These are phyloP conservation scores for Chrysaora quinquecirrha DNA, from an alignment of 30 jellyfish, hydroid and myxozoan species.

Conservation along the genomic window DNA sequence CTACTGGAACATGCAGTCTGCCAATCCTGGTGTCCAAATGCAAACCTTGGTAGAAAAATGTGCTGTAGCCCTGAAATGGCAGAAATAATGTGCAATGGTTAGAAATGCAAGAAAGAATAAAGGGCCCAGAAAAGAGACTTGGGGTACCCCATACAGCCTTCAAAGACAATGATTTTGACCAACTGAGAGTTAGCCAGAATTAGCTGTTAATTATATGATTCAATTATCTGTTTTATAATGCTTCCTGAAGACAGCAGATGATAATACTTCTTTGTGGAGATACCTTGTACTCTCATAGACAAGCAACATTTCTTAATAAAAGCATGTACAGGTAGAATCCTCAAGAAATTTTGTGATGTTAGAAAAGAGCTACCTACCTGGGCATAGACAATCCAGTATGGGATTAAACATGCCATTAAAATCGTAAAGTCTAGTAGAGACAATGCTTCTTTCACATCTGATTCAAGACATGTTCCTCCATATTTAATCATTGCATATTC, in stretches of 20 bases:
- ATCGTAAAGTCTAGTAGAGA: constrained; percentile 35
- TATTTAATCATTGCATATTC: constrained; percentile 72
- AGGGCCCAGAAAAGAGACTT: too few relatives aligned
- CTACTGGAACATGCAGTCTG: constrained; percentile 49
- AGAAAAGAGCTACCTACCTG: constrained; percentile 78
- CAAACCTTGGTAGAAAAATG: constrained; percentile 77
- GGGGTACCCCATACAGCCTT: too few relatives aligned
- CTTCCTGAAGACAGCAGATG: too few relatives aligned
- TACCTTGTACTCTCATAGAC: too few relatives aligned
- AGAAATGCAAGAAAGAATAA: neutral
- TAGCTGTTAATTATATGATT: too few relatives aligned
- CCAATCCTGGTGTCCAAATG: constrained; percentile 77
- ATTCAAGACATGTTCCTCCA: constrained; percentile 78
- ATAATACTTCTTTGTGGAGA: too few relatives aligned
- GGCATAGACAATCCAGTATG: constrained; percentile 81
- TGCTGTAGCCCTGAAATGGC: constrained; percentile 67
- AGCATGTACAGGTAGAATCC: too few relatives aligned
- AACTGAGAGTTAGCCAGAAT: too few relatives aligned
- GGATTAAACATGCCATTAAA: constrained; percentile 64
- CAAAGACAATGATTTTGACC: too few relatives aligned
- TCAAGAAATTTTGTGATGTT: too few relatives aligned
- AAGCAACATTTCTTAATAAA: too few relatives aligned
- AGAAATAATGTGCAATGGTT: neutral
- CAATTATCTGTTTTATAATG: too few relatives aligned
- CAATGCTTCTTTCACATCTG: constrained; percentile 66